Conservation (phyloP, 2,888 invertebrate genomes). For the Chrysotoxum bicinctum region DNA sequence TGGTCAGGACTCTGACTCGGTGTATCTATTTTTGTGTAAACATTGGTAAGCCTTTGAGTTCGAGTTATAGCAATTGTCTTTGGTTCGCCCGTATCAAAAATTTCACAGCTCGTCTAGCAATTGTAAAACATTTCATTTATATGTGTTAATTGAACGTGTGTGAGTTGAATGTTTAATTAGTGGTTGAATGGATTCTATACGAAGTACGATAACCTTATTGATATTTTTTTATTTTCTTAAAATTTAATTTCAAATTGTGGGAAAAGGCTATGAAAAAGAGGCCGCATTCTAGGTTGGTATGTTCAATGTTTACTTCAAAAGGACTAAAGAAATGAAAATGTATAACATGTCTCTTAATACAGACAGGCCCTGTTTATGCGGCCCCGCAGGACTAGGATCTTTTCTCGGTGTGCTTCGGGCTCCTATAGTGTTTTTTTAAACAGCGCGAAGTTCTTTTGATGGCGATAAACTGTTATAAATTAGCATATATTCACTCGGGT, state of each 20-base stretch:
- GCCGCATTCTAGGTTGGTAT: too few relatives aligned
- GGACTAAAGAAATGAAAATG: too few relatives aligned
- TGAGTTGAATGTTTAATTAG: conserved; percentile 55
- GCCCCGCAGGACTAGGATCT: too few relatives aligned
- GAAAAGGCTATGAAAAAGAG: too few relatives aligned
- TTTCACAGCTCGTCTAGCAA: conserved; percentile 73
- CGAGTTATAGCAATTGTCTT: conserved; percentile 57
- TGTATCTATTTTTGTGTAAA: conserved; percentile 72
- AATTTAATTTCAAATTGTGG: neutral
- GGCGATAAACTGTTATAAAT: too few relatives aligned
- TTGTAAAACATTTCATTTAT: conserved; percentile 51
- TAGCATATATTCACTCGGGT: too few relatives aligned
- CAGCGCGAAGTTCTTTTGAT: too few relatives aligned
- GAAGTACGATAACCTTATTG: neutral
- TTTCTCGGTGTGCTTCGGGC: too few relatives aligned
- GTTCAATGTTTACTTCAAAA: too few relatives aligned
- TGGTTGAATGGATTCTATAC: conserved; percentile 11
- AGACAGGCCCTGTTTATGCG: too few relatives aligned
- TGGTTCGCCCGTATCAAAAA: conserved; percentile 69
- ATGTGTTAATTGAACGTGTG: conserved; percentile 28
- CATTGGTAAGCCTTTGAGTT: conserved; percentile 63
- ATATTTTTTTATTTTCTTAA: neutral
- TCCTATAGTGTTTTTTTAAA: too few relatives aligned
- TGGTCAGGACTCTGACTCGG: conserved; percentile 32
- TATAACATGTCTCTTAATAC: too few relatives aligned